Base-by-base conservation (phyloP, 2,797 vertebrate genomes). In the Tarsius wallacei region DNA sequence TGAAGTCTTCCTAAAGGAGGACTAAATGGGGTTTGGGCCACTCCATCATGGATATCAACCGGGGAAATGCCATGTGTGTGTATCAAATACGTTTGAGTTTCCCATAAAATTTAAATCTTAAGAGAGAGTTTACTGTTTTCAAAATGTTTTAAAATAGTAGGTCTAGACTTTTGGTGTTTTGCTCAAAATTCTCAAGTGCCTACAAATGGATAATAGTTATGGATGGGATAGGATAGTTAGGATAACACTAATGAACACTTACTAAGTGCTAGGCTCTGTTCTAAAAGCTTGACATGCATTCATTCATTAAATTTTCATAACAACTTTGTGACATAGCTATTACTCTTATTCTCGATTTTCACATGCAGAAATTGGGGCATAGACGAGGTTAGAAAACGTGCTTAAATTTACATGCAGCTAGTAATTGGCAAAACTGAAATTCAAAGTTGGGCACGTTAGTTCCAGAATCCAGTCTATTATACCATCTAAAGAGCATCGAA, bases 321-420 rank as follows among this genome's bases (percentile, higher is more conserved):
- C 66, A 66, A 84, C 22, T 5, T 11, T 57, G 16, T 53, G 14
- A 68, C 19, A 87, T 26, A 57, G 31, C 6, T 51, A 57, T 82
- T 93, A 31, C 28, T 51, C 68, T 80, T 84, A 95, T n/a, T 93
- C 53, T 96, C n/a, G 90, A 11, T 87, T 87, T 85, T 92, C 33
- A 76, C 22, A 82, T 84, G 24, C 26, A 78, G 47, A 91, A 83
- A 89, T 5, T 61, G 4, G 33, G 36, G 8, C 28, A 61, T 21
- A 76, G 80, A 93, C 42, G 33, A 47, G 5, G 9, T 86, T 88
- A 87, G 15, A 77, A 95, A 90, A 36, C 16, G 78, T 82, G 16
- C 15, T 55, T 49, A 91, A 51, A 57, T 53, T 51, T 61, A 87
- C 13, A 2, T 33, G 47, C 42, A 80, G 31, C 22, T 70, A 86